A percentile compares a stretch with the other conserved stretches of the same genome.
These are phyloP conservation scores for Diarsia brunnea DNA, from an alignment of 2,888 invertebrate species.

Conservation along the genomic window DNA sequence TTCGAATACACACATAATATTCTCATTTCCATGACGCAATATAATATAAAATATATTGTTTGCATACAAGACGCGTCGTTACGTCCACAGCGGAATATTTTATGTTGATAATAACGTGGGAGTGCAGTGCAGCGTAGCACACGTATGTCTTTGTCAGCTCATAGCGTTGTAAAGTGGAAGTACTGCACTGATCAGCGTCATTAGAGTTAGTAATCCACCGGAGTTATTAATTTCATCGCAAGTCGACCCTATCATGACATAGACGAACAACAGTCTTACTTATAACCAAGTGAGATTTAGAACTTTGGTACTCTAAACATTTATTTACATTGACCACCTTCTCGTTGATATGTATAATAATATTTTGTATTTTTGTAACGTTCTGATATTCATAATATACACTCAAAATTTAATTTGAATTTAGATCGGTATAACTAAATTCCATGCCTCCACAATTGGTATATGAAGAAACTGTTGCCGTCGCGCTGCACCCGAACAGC, in stretches of 20 bases:
- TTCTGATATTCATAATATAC: too few species aligned
- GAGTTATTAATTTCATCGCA: neutral
- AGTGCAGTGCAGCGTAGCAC: neutral
- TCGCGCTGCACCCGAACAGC: too few species aligned
- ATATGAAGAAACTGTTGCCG: too few species aligned
- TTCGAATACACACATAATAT: slow-evolving; percentile 10
- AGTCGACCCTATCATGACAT: neutral
- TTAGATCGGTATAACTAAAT: too few species aligned
- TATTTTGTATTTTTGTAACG: too few species aligned
- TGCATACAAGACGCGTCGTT: slow-evolving; percentile 2
- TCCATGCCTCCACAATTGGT: neutral
- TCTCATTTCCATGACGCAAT: neutral
- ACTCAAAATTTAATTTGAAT: too few species aligned
- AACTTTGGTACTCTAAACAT: neutral
- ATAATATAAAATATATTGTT: slow-evolving; percentile 4
- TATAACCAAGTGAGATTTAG: neutral
- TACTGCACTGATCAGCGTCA: slow-evolving; percentile 1
- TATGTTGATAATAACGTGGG: slow-evolving; percentile 7
- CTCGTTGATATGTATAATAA: too few species aligned
- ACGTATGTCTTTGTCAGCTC: neutral
- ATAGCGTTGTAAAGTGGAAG: neutral
- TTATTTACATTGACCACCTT: too few species aligned
- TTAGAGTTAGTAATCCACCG: neutral
- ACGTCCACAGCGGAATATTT: neutral
- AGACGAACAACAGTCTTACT: too few species aligned